Evolutionary conservation across 92 coral and sea anemone species (phyloP), one percentile per base, ranked within the genome.

Genomic region (Epizoanthus ramosus): DNA sequence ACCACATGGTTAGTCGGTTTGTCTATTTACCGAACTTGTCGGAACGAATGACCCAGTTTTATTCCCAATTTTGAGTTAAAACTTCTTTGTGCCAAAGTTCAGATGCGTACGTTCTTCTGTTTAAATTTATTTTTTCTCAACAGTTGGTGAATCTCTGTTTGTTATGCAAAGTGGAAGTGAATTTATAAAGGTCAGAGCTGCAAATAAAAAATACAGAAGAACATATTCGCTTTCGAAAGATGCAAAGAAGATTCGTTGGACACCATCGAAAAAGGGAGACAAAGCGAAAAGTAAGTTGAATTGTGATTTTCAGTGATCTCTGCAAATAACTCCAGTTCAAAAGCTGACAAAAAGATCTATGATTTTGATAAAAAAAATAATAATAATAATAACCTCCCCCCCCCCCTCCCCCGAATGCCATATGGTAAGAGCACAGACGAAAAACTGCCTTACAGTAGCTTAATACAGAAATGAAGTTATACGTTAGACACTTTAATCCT

Each of bases 251-350:
- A 75, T 93, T 43, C 80, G 91, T 25, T 93, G 97, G 97, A 79
- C 88, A 12, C 97, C 97, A 0, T 93, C 97, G 33, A 93, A 93
- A 83, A 93, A 88, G 37, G 97, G 97, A 0, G 92, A 91, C 31
- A 79, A 85, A 16, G 97, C 97, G 3, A 86, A 88, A 79, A 93
- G 97, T 93, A 77, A 93, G 94, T 81, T 3, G 14, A 56, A 73
- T 53, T 10, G 64, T 50, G 25, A 43, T 57, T 37, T 50, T 58
- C 31, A 28, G 31, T 74, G 25, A 17, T 31, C 19, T 33, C 23
- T 15, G 61, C 33, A 56, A 33, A 50, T 50, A 50, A 9, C 16
- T 50, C 0, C 54, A 50, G 54, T 50, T 10, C 14, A 50, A 50
- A 50, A 50, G 15, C 54, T 12, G 14, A 50, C 54, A 2, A 50